A percentile compares a stretch with the other conserved stretches of the same genome.
phyloP scores from a whole-genome alignment of 2,888 invertebrate genomes.

The Chymomyza amoena region DNA sequence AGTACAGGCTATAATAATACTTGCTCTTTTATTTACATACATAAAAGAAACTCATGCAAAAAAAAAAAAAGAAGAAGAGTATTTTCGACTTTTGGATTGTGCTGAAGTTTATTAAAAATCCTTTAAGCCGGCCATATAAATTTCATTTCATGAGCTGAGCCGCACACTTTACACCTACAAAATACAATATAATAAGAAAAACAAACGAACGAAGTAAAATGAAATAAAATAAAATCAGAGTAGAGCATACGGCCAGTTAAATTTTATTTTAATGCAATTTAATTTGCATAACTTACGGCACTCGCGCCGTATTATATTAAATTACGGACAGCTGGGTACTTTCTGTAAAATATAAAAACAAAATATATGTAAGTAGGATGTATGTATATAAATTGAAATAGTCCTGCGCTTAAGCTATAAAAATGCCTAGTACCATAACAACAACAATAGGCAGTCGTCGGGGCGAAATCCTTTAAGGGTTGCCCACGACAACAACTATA shows the following conservation, averaged over 20 bases:
- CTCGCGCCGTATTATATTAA: conserved; percentile 35
- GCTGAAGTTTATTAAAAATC: neutral
- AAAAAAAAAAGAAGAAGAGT: neutral
- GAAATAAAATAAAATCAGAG: neutral
- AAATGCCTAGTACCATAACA: neutral
- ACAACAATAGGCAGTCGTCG: neutral
- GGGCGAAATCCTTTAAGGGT: neutral
- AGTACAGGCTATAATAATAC: too few species aligned
- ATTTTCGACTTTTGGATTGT: neutral
- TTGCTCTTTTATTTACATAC: neutral
- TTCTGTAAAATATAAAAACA: conserved; percentile 22
- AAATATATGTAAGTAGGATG: conserved; percentile 20
- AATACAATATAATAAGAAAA: neutral
- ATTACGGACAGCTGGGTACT: conserved; percentile 59
- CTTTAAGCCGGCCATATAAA: conserved; percentile 18
- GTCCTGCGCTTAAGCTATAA: neutral
- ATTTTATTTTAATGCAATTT: conserved; percentile 56
- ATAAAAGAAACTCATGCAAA: neutral
- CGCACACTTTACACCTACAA: conserved; percentile 34
- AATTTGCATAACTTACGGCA: conserved; percentile 59
- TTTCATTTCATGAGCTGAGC: conserved; percentile 33
- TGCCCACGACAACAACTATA: neutral
- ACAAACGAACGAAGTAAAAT: conserved; percentile 13
- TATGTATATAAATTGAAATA: neutral
- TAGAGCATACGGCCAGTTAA: conserved; percentile 27